Conservation (phyloP, 2,113 vertebrate genomes). For the Pomatostomus ruficeps region DNA sequence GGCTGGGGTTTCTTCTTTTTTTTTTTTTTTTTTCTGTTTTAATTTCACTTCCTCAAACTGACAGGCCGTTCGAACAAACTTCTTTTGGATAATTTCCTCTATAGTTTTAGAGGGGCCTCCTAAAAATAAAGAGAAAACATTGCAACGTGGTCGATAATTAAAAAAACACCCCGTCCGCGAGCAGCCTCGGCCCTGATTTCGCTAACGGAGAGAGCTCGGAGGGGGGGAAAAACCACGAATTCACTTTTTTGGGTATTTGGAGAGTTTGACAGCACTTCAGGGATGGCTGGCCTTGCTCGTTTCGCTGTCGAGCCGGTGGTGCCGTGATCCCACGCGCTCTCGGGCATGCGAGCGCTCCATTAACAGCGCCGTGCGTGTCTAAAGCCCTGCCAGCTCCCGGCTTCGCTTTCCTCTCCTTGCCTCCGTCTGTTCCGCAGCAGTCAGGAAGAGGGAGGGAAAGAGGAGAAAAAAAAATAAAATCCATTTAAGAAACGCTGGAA, state of each 20-base stretch:
- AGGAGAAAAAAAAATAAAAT: neutral
- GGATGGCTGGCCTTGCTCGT: neutral
- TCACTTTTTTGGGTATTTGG: neutral
- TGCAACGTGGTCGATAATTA: neutral
- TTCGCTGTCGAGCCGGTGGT: fast-evolving
- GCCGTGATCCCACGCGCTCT: neutral
- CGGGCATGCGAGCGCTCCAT: neutral
- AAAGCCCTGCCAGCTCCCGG: neutral
- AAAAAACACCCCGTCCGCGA: neutral
- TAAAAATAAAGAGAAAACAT: neutral
- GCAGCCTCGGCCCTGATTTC: neutral
- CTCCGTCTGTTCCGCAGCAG: neutral
- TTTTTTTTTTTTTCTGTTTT: neutral
- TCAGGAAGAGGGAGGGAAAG: neutral
- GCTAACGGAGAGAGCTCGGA: neutral
- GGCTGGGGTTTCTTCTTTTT: neutral
- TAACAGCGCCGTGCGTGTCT: neutral
- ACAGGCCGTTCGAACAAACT: slow-evolving; percentile 24
- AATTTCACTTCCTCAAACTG: slow-evolving; percentile 60
- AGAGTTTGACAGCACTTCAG: neutral
- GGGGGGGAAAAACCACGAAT: neutral
- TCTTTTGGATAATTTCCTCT: slow-evolving; percentile 58
- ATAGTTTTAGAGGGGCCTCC: slow-evolving; percentile 22
- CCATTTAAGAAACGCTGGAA: neutral
- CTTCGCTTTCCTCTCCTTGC: neutral